Evolutionary conservation across 2,797 vertebrate genomes (phyloP), one percentile per base, ranked within the genome.

Genomic region (Macroramphosus scolopax): DNA sequence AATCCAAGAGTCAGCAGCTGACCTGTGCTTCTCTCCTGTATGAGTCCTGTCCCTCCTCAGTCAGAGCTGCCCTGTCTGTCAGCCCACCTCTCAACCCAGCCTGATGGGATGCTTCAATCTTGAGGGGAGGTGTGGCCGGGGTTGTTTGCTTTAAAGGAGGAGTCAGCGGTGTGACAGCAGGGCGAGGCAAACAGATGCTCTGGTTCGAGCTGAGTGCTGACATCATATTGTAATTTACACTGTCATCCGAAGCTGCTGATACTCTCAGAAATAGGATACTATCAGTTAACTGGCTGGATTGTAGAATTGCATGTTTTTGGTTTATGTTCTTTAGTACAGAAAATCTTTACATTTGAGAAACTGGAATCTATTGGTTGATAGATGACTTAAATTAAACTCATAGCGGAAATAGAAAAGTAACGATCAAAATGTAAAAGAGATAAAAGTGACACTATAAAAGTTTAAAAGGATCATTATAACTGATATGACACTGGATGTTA

Each of bases 51-150:
- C 48, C 26, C 33, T 65, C 48, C 50, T 51, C 51, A 43, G 22
- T 8, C 17, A 18, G 49, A 46, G 31, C 42, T 45, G 55, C 26
- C 18, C 61, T 52, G 51, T 30, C 22, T 51, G 24, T 63, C 45
- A 44, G 50, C 0, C 9, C 17, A 46, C 28, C 43, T 11, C 18
- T 57, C 15, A 61, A 58, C 5, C 32, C 22, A 8, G 48, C 37
- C 37, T 31, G 28, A 31, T 0, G 11, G 60, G 77, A 74, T 71
- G 55, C 37, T 63, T 39, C 2, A 8, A 11, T 56, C 41, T 50
- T 73, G 58, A 63, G 35, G 18, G 63, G 58, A 48, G 52, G 63
- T 31, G 76, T 47, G 76, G 64, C 60, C 59, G 57, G 44, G 34
- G 17, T 45, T 60, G 72, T 38, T 26, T 9, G 15, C 16, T 12